Base-by-base conservation (phyloP, 2,888 invertebrate genomes). In the Imbricaverruca yamaguchii region DNA sequence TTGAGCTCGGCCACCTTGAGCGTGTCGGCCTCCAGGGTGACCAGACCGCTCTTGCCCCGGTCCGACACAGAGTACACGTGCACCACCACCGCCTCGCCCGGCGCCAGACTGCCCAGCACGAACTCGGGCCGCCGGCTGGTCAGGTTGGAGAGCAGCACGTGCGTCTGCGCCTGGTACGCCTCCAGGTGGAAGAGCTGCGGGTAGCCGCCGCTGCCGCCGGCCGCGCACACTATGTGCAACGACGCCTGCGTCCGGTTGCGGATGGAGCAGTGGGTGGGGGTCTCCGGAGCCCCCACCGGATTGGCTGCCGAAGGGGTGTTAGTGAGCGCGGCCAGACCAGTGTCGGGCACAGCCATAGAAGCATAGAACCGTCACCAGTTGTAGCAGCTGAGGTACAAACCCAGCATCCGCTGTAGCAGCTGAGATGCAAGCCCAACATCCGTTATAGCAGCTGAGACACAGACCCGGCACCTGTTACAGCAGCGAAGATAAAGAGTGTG, bases 141-240 rank as follows among this genome's bases (percentile, higher is more conserved):
- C 10, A 74, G 53, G 74, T 74, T 74, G 55, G 74, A 74, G 53
- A 74, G 74, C 53, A 74, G 74, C 53, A 74, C 74, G 74, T 74
- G 74, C 9, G 53, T 74, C 23, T 23, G 74, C 74, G 74, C 53
- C 12, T 81, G 78, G 53, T 53, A 79, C 15, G 83, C 82, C 80
- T 82, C 80, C 39, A 83, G 82, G 67, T 82, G 80, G 77, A 83
- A 83, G 15, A 59, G 56, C 77, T 83, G 83, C 10, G 80, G 63
- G n/a, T 82, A 83, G 78, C 83, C 83, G n/a, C 83, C 83, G 63
- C 80, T 81, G 80, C 63, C 63, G 11, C 83, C 83, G 12, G 83
- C 82, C 25, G 59, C 57, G 57, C 83, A 83, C 80, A 55, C 56
- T 39, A 83, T 81, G 56, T 80, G 74, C 63, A 83, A 80, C 18